Evolutionary conservation across 2,797 vertebrate species (phyloP).

Genomic region (Phataginus tetradactyla): DNA sequence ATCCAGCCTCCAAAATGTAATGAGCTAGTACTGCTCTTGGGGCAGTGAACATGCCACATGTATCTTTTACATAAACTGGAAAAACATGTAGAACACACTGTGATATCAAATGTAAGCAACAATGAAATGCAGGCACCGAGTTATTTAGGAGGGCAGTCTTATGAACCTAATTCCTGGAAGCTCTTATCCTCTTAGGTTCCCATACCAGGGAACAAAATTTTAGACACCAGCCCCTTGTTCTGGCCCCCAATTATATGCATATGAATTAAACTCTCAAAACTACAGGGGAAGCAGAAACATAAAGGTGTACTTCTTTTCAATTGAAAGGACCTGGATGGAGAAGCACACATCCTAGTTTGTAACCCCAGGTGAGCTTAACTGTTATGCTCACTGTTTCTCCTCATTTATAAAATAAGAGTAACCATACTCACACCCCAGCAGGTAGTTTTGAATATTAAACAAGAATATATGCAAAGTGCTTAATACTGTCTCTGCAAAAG

Average conservation of each 20-base stretch:
- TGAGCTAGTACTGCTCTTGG: not conserved
- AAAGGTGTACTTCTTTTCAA: not conserved
- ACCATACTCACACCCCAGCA: not conserved
- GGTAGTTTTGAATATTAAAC: not conserved
- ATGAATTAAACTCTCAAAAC: not conserved
- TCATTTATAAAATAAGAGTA: slow-evolving; percentile 22
- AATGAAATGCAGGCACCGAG: not conserved
- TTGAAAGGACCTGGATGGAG: not conserved
- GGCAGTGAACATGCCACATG: not conserved
- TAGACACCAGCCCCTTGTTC: not conserved
- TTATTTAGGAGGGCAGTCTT: not conserved
- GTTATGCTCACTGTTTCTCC: not conserved
- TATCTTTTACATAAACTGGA: not conserved
- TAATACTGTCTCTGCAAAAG: not conserved
- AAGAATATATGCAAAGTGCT: not conserved
- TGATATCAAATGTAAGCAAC: not conserved
- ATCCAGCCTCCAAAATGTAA: not conserved
- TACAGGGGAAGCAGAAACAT: not conserved
- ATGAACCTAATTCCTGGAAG: not conserved
- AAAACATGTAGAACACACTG: not conserved
- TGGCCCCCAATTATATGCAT: not conserved
- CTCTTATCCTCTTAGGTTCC: not conserved
- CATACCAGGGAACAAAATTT: not conserved
- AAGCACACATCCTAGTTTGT: not conserved
- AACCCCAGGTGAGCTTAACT: not conserved